These are phyloP conservation scores for Saccostrea glomerata DNA, from an alignment of 1,140 invertebrate species.

Conservation along the genomic window DNA sequence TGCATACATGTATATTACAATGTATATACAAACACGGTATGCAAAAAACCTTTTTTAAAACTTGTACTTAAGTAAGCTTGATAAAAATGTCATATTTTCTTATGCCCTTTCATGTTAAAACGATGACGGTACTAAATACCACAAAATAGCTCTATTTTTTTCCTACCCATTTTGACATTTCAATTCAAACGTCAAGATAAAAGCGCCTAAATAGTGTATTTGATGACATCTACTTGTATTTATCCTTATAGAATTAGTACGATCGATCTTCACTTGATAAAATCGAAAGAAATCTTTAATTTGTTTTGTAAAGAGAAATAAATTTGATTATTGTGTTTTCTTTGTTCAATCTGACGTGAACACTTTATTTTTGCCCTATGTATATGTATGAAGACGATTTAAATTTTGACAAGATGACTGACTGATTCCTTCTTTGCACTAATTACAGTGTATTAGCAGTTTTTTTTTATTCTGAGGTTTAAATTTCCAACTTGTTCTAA, in stretches of 20 bases:
- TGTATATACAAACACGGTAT: too few relatives aligned
- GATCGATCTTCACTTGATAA: not conserved
- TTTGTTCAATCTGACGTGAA: not conserved
- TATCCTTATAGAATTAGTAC: not conserved
- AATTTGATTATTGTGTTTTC: not conserved
- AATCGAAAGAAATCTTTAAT: not conserved
- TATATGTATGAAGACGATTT: not conserved
- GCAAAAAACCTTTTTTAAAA: too few relatives aligned
- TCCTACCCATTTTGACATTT: not conserved
- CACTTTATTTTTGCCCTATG: not conserved
- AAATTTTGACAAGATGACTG: not conserved
- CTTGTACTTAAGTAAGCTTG: too few relatives aligned
- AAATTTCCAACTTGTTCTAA: constrained; percentile 3
- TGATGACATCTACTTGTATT: not conserved
- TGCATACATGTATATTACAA: too few relatives aligned
- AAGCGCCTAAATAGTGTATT: not conserved
- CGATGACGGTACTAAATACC: not conserved
- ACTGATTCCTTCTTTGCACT: not conserved
- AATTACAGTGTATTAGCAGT: constrained; percentile 11
- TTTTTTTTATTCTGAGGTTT: not conserved
- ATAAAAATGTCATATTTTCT: too few relatives aligned
- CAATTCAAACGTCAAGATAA: not conserved
- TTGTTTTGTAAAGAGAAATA: not conserved
- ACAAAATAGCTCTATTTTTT: not conserved
- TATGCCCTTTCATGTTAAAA: not conserved